Evolutionary conservation across 1,140 invertebrate genomes (phyloP).

Genomic region (Platorchestia sp.): DNA sequence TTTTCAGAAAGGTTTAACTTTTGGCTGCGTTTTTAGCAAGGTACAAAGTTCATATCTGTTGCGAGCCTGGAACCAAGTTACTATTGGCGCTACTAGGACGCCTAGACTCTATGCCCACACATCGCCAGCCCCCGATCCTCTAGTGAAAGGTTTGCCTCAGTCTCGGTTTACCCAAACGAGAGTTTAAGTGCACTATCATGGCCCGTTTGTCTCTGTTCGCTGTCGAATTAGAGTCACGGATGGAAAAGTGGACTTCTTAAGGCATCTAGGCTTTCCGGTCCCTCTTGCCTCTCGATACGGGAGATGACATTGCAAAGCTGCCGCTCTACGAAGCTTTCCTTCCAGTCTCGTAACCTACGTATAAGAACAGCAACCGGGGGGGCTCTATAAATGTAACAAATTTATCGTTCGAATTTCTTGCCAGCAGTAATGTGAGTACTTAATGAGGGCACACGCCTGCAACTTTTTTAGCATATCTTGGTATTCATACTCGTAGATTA

Average conservation of each 20-base stretch:
- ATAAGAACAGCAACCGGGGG: background rate
- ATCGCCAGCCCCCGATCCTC: background rate
- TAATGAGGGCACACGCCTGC: background rate
- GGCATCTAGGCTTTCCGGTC: background rate
- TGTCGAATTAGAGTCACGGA: background rate
- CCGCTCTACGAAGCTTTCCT: background rate
- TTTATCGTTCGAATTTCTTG: no score
- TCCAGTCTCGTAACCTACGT: background rate
- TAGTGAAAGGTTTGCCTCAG: background rate
- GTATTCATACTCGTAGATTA: no score
- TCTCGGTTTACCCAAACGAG: background rate
- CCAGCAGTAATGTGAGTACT: background rate
- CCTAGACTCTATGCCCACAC: background rate
- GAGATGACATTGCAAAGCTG: background rate
- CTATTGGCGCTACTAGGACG: background rate
- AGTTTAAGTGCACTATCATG: background rate
- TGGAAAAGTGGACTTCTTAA: background rate
- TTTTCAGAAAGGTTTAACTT: no score
- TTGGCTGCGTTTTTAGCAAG: no score
- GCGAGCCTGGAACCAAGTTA: no score
- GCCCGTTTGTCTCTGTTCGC: background rate
- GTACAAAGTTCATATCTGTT: no score
- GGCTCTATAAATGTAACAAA: background rate
- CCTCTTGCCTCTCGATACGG: background rate
- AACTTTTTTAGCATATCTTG: no score